Evolutionary conservation across 1,140 invertebrate species (phyloP).

Genomic region (Euwallacea fornicatus): DNA sequence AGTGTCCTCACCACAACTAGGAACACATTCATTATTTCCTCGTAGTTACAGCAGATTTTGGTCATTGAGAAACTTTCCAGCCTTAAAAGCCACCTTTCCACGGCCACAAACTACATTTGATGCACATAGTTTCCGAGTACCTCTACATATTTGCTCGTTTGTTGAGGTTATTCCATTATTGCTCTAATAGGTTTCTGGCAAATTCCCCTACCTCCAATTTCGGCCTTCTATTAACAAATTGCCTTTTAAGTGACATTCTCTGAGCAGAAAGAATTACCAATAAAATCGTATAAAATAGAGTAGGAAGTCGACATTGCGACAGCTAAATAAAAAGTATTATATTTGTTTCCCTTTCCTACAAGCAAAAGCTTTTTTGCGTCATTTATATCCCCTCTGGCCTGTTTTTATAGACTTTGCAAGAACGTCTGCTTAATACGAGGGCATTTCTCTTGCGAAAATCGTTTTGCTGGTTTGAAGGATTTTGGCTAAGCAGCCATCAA

Average conservation of each 20-base stretch:
- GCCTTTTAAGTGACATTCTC: not conserved
- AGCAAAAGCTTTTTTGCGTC: slow-evolving; percentile 21
- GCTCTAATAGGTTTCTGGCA: too few relatives aligned
- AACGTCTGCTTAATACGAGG: slow-evolving; percentile 3
- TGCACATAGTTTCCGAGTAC: too few relatives aligned
- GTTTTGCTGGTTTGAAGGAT: slow-evolving; percentile 2
- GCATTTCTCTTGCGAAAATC: slow-evolving; percentile 10
- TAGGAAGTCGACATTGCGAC: slow-evolving; percentile 4
- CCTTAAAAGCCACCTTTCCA: too few relatives aligned
- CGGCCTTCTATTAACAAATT: too few relatives aligned
- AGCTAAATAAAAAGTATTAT: slow-evolving; percentile 22
- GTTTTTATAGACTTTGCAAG: slow-evolving; percentile 24
- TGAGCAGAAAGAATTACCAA: not conserved
- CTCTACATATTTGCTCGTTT: too few relatives aligned
- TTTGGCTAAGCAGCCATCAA: too few relatives aligned
- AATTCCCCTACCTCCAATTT: not conserved
- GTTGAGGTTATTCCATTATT: too few relatives aligned
- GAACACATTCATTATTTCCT: too few relatives aligned
- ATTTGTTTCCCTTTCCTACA: slow-evolving; percentile 23
- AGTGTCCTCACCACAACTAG: too few relatives aligned
- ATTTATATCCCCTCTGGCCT: slow-evolving; percentile 10
- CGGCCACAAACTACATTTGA: too few relatives aligned
- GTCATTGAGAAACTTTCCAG: too few relatives aligned
- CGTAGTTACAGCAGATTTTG: too few relatives aligned
- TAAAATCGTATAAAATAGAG: slow-evolving; percentile 5